Evolutionary conservation across 2,888 invertebrate species (phyloP), one percentile per base, ranked within the genome.

Genomic region (Andrena chrysosceles): DNA sequence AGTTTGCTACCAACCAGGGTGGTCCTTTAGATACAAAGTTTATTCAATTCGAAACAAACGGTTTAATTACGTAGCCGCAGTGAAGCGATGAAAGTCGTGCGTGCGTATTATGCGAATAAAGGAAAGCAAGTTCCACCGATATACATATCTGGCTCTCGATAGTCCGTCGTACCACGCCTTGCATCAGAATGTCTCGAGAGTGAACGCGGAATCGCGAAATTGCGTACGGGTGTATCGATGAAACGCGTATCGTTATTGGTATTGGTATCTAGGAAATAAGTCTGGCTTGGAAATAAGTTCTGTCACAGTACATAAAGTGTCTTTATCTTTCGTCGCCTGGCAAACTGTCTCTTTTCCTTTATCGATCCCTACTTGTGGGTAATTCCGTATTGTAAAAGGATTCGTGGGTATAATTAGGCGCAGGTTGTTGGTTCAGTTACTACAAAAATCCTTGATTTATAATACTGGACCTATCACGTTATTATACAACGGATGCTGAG

Each of bases 151-250:
- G 83, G 82, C 82, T 81, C 82, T 79, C 81, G 84, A 59, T 77
- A 54, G 76, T 83, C 74, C 60, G 86, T 83, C 79, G 85, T 73
- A 90, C 89, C 89, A 89, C 89, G 90, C 89, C 90, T 89, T 90
- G 87, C 85, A 89, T 87, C 90, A 89, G 90, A 89, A 89, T 90
- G 89, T 76, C 74, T 77, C 72, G 77, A 82, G 81, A 89, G 90
- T 80, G 85, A 87, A 86, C 88, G 85, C 84, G 86, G 85, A 89
- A 81, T 88, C 89, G 76, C 68, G 77, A 83, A 82, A 80, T 75
- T 83, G 82, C 84, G 83, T 79, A 35, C 81, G 77, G 60, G 74
- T 66, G 42, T 83, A 75, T 81, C 79, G 75, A 83, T 79, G 70
- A 73, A 79, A 81, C 73, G 48, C 67, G 56, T 69, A 63, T 59